Conservation (phyloP, 2,113 vertebrate species). For the Mirounga angustirostris region DNA sequence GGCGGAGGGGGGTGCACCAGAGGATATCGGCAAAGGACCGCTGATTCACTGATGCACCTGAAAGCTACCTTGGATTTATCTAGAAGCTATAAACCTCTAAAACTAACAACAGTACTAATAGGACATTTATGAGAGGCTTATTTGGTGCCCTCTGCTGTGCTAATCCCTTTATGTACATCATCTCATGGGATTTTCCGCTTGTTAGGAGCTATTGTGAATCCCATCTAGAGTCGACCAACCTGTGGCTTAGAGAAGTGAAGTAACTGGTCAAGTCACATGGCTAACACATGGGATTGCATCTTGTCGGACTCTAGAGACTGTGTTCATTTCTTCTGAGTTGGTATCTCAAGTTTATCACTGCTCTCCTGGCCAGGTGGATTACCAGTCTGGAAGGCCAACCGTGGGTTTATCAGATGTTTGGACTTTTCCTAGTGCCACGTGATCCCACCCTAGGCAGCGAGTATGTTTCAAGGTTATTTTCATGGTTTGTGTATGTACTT, state of each 20-base stretch:
- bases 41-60: background rate
- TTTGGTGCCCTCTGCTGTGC: background rate
- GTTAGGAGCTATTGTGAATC: too few species aligned
- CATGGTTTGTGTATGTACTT: background rate
- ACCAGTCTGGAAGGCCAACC: background rate
- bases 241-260: background rate
- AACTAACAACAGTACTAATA: background rate
- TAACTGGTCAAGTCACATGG: background rate
- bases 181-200: background rate
- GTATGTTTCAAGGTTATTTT: slow-evolving; percentile 26
- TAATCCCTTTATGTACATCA: accelerated
- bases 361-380: background rate
- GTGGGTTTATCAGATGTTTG: background rate
- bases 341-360: background rate
- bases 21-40: background rate
- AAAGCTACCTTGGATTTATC: background rate
- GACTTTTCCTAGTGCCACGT: background rate
- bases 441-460: background rate
- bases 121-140: background rate
- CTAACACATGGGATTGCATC: background rate
- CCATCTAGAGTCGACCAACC: background rate
- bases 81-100: background rate
- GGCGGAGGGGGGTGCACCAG: too few species aligned
- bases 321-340: background rate
- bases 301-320: background rate